Percentiles rank a stretch among this genome's conserved stretches.
phyloP scores from a whole-genome alignment of 2,888 invertebrate species.

The Euclidia mi region DNA sequence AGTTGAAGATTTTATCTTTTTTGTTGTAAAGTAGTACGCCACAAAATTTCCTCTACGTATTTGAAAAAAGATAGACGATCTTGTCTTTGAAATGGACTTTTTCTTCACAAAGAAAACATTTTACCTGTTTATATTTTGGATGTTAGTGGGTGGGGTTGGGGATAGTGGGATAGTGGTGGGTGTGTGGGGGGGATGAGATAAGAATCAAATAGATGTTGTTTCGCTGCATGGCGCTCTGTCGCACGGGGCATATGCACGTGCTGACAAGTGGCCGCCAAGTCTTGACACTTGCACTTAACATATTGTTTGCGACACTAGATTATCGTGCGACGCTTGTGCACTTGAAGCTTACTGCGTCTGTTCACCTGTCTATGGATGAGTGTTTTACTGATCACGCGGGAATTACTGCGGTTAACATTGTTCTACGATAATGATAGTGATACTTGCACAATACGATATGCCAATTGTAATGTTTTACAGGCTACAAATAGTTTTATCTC shows the following conservation, averaged over 20 bases:
- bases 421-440: too few relatives aligned
- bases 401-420: too few relatives aligned
- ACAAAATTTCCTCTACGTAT: slow-evolving; percentile 63
- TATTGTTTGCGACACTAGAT: slow-evolving; percentile 43
- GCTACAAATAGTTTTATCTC: too few relatives aligned
- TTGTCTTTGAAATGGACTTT: slow-evolving; percentile 79
- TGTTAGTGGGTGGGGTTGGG: slow-evolving; percentile 64
- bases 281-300: slow-evolving; percentile 80
- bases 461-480: too few relatives aligned
- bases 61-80: slow-evolving; percentile 74
- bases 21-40: slow-evolving; percentile 50
- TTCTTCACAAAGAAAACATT: slow-evolving; percentile 81
- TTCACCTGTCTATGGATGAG: too few relatives aligned
- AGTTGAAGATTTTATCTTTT: slow-evolving; percentile 35
- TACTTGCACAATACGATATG: too few relatives aligned
- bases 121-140: slow-evolving; percentile 86
- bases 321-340: slow-evolving; percentile 6
- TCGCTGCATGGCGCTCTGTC: slow-evolving; percentile 84
- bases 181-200: slow-evolving; percentile 76
- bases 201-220: slow-evolving; percentile 90
- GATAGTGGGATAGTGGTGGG: slow-evolving; percentile 51
- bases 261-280: slow-evolving; percentile 76
- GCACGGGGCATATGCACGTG: slow-evolving; percentile 82
- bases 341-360: neutral
- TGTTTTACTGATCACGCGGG: too few relatives aligned